A percentile compares a stretch with the other conserved stretches of the same genome.
phyloP scores from a whole-genome alignment of 2,113 vertebrate genomes.

The Sinocyclocheilus rhinocerous region DNA sequence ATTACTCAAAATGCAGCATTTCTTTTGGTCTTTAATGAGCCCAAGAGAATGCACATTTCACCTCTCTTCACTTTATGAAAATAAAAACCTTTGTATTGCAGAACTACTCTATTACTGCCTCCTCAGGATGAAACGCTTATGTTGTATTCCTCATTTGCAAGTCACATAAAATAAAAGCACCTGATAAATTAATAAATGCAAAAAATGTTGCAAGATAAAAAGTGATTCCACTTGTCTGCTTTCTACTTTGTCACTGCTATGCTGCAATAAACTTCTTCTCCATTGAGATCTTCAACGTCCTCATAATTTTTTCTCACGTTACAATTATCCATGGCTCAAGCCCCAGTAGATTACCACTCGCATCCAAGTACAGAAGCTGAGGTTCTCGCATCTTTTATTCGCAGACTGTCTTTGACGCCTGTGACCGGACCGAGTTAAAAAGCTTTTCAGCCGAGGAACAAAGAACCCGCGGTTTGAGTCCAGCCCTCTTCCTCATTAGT shows the following conservation, averaged over 20 bases:
- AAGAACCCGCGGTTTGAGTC: neutral
- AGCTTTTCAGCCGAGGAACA: slow-evolving; percentile 14
- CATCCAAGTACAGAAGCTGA: neutral
- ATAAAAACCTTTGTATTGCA: neutral
- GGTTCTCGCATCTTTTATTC: neutral
- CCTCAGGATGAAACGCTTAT: neutral
- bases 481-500: slow-evolving; percentile 38
- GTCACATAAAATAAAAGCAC: neutral
- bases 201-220: neutral
- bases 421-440: neutral
- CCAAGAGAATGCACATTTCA: neutral
- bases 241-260: neutral
- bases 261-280: neutral
- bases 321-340: neutral
- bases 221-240: neutral
- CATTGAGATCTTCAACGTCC: neutral
- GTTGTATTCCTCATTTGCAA: neutral
- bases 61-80: neutral
- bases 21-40: neutral
- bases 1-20: neutral
- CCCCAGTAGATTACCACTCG: neutral
- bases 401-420: neutral
- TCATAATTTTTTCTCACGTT: neutral
- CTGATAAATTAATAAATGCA: neutral
- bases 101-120: neutral